These are phyloP conservation scores for Anniella stebbinsi DNA, from an alignment of 2,797 vertebrate genomes.

Conservation along the genomic window DNA sequence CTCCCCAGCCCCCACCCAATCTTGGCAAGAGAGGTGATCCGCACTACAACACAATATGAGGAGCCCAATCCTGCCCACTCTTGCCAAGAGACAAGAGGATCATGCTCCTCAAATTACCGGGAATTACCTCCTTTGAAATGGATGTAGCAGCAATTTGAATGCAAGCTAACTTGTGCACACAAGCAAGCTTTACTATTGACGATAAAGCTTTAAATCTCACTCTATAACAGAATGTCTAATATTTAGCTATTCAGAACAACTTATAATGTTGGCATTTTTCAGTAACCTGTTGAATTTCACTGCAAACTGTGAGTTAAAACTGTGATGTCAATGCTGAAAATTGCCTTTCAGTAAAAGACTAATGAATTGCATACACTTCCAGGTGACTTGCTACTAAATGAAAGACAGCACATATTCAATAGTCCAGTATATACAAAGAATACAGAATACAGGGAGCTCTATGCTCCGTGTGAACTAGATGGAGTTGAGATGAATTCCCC, in stretches of 20 bases:
- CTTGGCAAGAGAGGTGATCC: background rate
- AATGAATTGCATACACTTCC: background rate
- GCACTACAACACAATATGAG: background rate
- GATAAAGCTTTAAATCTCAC: background rate
- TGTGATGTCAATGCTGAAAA: background rate
- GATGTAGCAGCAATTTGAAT: background rate
- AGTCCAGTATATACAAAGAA: background rate
- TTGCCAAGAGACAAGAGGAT: background rate
- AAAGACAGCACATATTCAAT: background rate
- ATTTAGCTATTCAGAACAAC: background rate
- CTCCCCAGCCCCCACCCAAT: background rate
- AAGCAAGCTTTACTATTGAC: background rate
- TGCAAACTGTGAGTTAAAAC: background rate
- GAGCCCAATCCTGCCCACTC: background rate
- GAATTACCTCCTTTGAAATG: background rate
- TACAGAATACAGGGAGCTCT: background rate
- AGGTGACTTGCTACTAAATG: background rate
- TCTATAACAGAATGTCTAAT: background rate
- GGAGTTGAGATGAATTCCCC: background rate
- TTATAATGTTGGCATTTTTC: constrained; percentile 2
- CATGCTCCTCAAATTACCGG: background rate
- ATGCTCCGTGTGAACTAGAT: background rate
- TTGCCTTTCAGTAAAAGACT: background rate
- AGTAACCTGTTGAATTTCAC: background rate
- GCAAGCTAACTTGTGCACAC: background rate